phyloP scores from a whole-genome alignment of 2,888 invertebrate genomes.

The Chymomyza amoena region DNA sequence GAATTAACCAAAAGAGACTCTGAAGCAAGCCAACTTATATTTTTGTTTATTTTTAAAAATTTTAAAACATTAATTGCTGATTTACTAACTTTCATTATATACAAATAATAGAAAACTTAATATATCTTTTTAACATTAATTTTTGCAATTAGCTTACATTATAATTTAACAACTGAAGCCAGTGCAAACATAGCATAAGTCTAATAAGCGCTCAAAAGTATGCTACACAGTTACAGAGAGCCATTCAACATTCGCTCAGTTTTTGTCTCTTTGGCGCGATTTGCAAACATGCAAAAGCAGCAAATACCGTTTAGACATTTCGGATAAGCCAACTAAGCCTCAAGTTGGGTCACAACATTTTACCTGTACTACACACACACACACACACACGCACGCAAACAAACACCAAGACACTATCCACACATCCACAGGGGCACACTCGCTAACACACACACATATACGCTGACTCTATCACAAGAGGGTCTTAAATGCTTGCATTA shows the following conservation, averaged over 20 bases:
- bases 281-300: background rate
- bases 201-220: too few relatives aligned
- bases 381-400: background rate
- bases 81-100: too few relatives aligned
- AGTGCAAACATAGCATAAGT: too few relatives aligned
- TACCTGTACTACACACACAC: slow-evolving; percentile 50
- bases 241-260: background rate
- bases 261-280: background rate
- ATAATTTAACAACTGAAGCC: too few relatives aligned
- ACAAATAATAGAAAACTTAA: too few relatives aligned
- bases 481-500: slow-evolving; percentile 48
- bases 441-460: background rate
- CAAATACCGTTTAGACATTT: background rate
- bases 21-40: too few relatives aligned
- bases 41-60: too few relatives aligned
- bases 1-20: too few relatives aligned
- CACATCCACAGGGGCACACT: background rate
- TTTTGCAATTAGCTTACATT: too few relatives aligned
- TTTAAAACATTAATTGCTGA: too few relatives aligned
- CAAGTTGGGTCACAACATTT: slow-evolving; percentile 25
- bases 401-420: slow-evolving; percentile 17
- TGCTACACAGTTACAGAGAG: too few relatives aligned
- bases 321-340: background rate
- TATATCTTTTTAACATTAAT: too few relatives aligned
- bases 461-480: slow-evolving; percentile 24